Evolutionary conservation across 2,888 invertebrate species (phyloP), one percentile per base, ranked within the genome.

Genomic region (Drosophila infuscata): DNA sequence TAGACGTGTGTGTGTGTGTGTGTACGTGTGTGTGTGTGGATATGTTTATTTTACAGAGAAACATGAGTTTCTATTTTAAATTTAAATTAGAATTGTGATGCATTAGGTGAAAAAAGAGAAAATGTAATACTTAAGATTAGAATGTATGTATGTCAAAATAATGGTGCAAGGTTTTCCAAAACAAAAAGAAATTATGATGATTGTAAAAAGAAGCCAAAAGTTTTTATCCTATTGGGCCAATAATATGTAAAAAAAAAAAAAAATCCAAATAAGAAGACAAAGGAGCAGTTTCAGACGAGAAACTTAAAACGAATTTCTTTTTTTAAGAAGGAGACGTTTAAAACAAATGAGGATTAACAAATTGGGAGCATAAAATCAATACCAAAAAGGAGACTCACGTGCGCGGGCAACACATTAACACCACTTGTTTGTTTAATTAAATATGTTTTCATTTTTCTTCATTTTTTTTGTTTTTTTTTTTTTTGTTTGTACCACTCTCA

Each of bases 341-440:
- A 66, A 73, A 71, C 76, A 80, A 67, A 70, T 72, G 74, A 74
- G 70, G 74, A 77, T 74, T 73, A 88, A 83, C 72, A 83, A 76
- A 85, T 73, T 68, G 74, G 81, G 82, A 88, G 74, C 82, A 86
- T 74, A 79, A 83, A 89, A 89, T 82, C 88, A 87, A 78, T 81
- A 84, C 76, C 76, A 81, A 79, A 91, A 81, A 90, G 90, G 91
- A 91, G 90, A 91, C 91, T 83, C 90, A 82, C 89, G 91, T 89
- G 89, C 89, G 86, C 83, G 87, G 90, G 88, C 86, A 83, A 89
- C 86, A 91, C 90, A 91, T 91, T 89, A 89, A 87, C 79, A 89
- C 91, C 89, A 89, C 91, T 85, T 81, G 49, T 43, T 70, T 46
- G 36, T n/a, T 64, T 46, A 20, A 46, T 46, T 46, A 3, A 46